Conservation (phyloP, 2,888 invertebrate genomes). For the Lissonota sp. region DNA sequence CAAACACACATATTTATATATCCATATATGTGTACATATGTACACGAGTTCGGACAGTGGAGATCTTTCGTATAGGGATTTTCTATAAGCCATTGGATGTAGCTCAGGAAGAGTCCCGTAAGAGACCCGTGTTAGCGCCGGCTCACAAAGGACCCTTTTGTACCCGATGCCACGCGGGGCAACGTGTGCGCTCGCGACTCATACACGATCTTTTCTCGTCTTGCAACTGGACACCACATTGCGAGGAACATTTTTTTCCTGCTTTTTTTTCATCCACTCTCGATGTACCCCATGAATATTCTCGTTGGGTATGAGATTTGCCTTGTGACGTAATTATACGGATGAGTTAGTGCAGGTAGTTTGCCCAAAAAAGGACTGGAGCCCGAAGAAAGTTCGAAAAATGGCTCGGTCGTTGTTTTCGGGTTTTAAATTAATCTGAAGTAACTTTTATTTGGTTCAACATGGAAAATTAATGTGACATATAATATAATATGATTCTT, state of each 20-base stretch:
- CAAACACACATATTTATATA: slow-evolving; percentile 54
- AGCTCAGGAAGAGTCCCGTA: slow-evolving; percentile 57
- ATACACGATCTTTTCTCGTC: slow-evolving; percentile 66
- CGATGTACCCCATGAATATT: slow-evolving; percentile 45
- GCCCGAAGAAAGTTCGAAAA: background rate
- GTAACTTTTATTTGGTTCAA: too few relatives aligned
- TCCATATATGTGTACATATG: slow-evolving; percentile 73
- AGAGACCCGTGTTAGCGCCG: slow-evolving; percentile 61
- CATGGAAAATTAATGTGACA: too few relatives aligned
- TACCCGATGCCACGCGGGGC: slow-evolving; percentile 61
- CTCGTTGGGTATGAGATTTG: slow-evolving; percentile 34
- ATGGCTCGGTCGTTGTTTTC: background rate
- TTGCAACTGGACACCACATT: slow-evolving; percentile 82
- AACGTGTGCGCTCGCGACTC: slow-evolving; percentile 56
- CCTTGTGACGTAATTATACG: slow-evolving; percentile 61
- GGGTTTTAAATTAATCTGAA: background rate
- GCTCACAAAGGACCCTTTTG: slow-evolving; percentile 80
- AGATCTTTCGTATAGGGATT: slow-evolving; percentile 69
- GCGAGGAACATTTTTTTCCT: slow-evolving; percentile 68
- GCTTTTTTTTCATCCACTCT: slow-evolving; percentile 52
- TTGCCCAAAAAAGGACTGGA: background rate
- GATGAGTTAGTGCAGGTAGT: slow-evolving; percentile 59
- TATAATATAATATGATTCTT: too few relatives aligned
- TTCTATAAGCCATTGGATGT: slow-evolving; percentile 73
- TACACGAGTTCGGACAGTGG: slow-evolving; percentile 51